Percentiles rank a stretch among this genome's conserved stretches.
Evolutionary conservation across 2,113 vertebrate species (phyloP).

Genomic region (Calyptomena viridis): DNA sequence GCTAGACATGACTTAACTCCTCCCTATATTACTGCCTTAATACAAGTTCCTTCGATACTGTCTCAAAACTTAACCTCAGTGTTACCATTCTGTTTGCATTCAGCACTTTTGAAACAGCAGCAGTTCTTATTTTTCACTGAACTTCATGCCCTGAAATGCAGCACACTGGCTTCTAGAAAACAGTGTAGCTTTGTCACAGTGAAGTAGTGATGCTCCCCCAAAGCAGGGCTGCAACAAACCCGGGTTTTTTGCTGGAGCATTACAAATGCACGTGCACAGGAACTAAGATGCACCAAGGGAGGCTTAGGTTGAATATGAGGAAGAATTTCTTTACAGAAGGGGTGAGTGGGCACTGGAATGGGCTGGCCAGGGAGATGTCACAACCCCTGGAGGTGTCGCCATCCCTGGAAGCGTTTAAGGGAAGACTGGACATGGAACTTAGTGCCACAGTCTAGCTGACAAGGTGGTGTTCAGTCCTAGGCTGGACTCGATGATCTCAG

Average conservation of each 20-base stretch:
- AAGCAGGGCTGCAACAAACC: background rate
- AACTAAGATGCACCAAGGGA: fast-evolving
- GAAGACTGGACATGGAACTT: background rate
- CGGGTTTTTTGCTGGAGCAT: background rate
- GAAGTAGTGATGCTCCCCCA: background rate
- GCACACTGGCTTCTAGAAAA: background rate
- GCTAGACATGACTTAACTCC: background rate
- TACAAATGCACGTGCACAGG: background rate
- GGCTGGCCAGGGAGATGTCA: background rate
- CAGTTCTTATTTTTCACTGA: background rate
- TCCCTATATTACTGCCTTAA: background rate
- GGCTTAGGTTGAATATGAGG: background rate
- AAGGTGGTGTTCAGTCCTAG: fast-evolving
- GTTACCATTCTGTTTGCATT: background rate
- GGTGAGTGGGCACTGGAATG: fast-evolving
- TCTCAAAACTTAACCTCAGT: background rate
- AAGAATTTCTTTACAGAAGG: background rate
- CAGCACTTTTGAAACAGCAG: background rate
- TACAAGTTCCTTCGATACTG: background rate
- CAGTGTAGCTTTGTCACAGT: background rate
- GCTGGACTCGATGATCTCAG: background rate
- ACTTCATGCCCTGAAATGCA: fast-evolving
- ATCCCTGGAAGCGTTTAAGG: background rate
- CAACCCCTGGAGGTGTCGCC: fast-evolving
- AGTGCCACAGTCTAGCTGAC: background rate